Evolutionary conservation across 2,113 vertebrate genomes (phyloP), one percentile per base, ranked within the genome.

Genomic region (Vulpes vulpes): DNA sequence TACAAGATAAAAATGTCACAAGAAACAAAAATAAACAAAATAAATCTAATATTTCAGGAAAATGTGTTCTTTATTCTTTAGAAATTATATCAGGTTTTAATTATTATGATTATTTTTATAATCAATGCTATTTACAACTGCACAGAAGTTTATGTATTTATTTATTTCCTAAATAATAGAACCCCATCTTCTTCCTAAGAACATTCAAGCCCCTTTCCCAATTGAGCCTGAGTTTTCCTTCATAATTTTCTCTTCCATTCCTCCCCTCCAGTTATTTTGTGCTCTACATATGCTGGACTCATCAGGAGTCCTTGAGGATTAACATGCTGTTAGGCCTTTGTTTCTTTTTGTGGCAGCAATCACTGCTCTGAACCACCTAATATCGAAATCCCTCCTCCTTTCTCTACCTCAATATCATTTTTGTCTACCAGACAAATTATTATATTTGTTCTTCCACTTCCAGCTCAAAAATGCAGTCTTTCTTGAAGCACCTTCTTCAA

Each of bases 1-100:
- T 86, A 23, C n/a, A 89, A 94, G 59, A 53, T 17, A 65, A 82
- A 93, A 96, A 91, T 81, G 69, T 78, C 85, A 11, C 38, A 87
- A 17, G 23, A 3, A 78, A 12, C 30, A 84, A 78, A 97, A 94
- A 80, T 65, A 84, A 96, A 55, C 35, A 55, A 81, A 91, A 25
- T 73, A 59, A 59, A 89, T 96, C 20, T 92, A 59, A 86, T 51
- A 80, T 62, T 95, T 92, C 19, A 74, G 27, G 15, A 86, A n/a
- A 84, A 76, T 85, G 27, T 82, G 25, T 89, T 95, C 16, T 73
- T 80, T 88, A 57, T 85, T 96, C 49, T 85, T 90, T 65, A 60
- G 49, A 83, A 90, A 92, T 65, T 53, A 35, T 69, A 62, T 14
- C 43, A 69, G 23, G 12, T 79, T 89, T 81, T 8, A 35, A 32